Base-by-base conservation (phyloP, 1,140 invertebrate genomes). In the Tetraneura akinire region DNA sequence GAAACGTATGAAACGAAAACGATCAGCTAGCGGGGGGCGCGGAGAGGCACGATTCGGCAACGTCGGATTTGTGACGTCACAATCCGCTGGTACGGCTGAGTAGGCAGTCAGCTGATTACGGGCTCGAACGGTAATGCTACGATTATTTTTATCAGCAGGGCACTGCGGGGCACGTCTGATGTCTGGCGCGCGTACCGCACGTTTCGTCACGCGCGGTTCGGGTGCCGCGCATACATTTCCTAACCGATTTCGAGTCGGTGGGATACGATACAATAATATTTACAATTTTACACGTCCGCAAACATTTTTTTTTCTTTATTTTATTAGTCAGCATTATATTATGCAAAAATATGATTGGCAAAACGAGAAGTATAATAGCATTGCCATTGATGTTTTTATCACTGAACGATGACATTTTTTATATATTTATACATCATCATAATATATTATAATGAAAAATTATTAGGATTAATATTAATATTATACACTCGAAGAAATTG, bases 91-190 rank as follows among this genome's bases (percentile, higher is more conserved):
- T 49, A 66, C 80, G 74, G 74, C 74, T 62, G 74, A 78, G 74
- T 78, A 55, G 74, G 74, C 74, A 78, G 74, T 78, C 74, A 78
- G 74, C 74, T 78, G 74, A 78, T 55, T 60, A 29, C 74, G 42
- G 42, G 42, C 23, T 78, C 74, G 55, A 78, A 78, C 74, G 74
- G 74, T 78, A 78, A 78, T 78, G 74, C 74, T 78, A 78, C 74
- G 53, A 78, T 78, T 78, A 78, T 78, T 78, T 78, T 60, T 78
- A 78, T 78, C 74, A 62, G 74, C 74, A 26, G 53, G 74, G 55
- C 74, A 78, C 74, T 78, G 74, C 74, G 74, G 74, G 74, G 74
- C 74, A 78, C 74, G 74, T 78, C 74, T 78, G 74, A 78, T 62
- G 74, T 78, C 74, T 78, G 74, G 74, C 74, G 53, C 74, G 74